Conservation (phyloP, 2,888 invertebrate species). For the Strigamia transsilvanica region DNA sequence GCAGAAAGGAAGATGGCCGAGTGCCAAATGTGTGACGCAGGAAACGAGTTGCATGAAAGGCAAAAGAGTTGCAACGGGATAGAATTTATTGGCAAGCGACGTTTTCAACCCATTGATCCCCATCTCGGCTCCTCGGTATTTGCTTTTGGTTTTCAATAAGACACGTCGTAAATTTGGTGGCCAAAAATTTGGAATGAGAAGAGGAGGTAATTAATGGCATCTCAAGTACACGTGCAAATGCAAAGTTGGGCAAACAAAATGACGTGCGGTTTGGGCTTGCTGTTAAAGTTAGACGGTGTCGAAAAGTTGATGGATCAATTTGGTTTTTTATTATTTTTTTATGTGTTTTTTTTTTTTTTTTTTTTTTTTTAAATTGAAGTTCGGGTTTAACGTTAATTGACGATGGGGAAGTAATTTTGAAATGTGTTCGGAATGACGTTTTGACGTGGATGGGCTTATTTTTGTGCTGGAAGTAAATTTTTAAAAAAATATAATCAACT, state of each 20-base stretch:
- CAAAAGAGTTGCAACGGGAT: conserved; percentile 2
- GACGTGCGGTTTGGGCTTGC: background rate
- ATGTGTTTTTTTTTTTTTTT: no score
- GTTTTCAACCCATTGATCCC: conserved; percentile 30
- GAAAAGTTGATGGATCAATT: no score
- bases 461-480: no score
- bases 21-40: conserved; percentile 7
- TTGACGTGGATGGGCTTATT: no score
- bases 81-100: conserved; percentile 20
- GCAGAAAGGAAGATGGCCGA: conserved; percentile 4
- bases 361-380: no score
- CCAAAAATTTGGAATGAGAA: background rate
- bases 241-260: background rate
- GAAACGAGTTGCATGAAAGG: conserved; percentile 30
- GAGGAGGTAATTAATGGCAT: background rate
- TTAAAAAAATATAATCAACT: no score
- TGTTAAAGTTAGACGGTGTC: no score
- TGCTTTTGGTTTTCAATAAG: conserved; percentile 9
- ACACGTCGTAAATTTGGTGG: conserved; percentile 1
- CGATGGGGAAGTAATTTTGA: no score
- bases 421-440: no score
- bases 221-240: background rate
- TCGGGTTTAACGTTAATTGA: no score
- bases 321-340: no score
- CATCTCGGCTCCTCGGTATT: background rate